Conservation (phyloP, 2,113 vertebrate species). For the Osmerus mordax region DNA sequence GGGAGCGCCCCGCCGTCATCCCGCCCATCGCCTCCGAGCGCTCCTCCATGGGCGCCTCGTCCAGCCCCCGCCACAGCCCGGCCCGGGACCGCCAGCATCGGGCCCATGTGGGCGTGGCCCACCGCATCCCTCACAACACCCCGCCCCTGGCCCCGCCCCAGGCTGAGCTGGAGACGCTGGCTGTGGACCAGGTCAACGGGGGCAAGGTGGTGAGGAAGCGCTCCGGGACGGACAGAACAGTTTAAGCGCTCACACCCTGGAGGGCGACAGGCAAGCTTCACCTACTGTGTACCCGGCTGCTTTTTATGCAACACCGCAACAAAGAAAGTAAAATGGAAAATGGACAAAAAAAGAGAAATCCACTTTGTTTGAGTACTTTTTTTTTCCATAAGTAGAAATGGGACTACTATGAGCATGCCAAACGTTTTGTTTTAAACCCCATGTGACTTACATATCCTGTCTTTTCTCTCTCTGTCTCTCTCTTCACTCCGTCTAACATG, state of each 20-base stretch:
- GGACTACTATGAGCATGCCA: conserved; percentile 81
- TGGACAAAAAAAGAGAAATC: conserved; percentile 44
- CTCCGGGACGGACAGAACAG: conserved; percentile 92
- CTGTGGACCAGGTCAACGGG: conserved; percentile 87
- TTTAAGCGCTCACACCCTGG: conserved; percentile 63
- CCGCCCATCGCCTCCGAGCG: conserved; percentile 87
- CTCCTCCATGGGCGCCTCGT: conserved; percentile 52
- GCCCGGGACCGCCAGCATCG: conserved; percentile 80
- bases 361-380: conserved; percentile 43
- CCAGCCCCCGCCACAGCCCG: conserved; percentile 78
- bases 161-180: conserved; percentile 85
- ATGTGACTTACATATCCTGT: conserved; percentile 39
- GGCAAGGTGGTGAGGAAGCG: conserved; percentile 86
- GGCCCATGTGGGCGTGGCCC: conserved; percentile 89
- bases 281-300: conserved; percentile 67
- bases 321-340: conserved; percentile 38
- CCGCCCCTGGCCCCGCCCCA: conserved; percentile 61
- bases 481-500: conserved; percentile 37
- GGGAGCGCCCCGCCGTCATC: conserved; percentile 87
- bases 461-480: conserved; percentile 34
- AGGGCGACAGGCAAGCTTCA: conserved; percentile 40
- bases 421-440: conserved; percentile 60
- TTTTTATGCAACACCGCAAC: conserved; percentile 73
- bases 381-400: conserved; percentile 32
- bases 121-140: conserved; percentile 82